Evolutionary conservation across 2,888 invertebrate species (phyloP).

Genomic region (Rhopalosiphum nymphaeae): DNA sequence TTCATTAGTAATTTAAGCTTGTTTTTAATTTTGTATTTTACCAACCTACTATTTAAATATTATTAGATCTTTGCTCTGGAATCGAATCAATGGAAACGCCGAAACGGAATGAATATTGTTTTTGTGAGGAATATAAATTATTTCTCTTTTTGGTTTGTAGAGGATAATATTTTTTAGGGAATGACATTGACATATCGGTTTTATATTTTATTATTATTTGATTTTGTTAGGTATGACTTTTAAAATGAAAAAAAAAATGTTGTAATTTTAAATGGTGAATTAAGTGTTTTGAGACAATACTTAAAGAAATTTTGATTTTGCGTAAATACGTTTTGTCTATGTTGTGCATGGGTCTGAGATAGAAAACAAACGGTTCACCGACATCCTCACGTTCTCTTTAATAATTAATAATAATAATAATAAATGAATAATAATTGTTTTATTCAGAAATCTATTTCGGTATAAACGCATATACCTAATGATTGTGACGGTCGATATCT

Average conservation of each 20-base stretch:
- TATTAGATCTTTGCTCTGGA: conserved; percentile 6
- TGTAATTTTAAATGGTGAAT: no score
- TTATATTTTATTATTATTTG: conserved; percentile 22
- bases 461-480: no score
- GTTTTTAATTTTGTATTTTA: conserved; percentile 28
- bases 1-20: conserved; percentile 25
- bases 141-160: conserved; percentile 14
- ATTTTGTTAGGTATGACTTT: conserved; percentile 9
- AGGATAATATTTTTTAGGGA: conserved; percentile 4
- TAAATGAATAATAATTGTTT: no score
- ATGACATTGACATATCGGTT: conserved; percentile 13
- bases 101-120: conserved; percentile 21
- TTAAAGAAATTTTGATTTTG: no score
- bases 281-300: no score
- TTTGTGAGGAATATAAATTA: conserved; percentile 18
- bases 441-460: no score
- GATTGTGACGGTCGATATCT: no score
- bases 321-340: no score
- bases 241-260: conserved; percentile 1
- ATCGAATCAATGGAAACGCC: conserved; percentile 18
- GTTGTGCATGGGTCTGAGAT: no score
- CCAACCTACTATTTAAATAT: background rate
- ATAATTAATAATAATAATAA: no score
- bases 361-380: no score
- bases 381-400: no score